Evolutionary conservation across 2,113 vertebrate species (phyloP).

Genomic region (Nycticorax nycticorax): DNA sequence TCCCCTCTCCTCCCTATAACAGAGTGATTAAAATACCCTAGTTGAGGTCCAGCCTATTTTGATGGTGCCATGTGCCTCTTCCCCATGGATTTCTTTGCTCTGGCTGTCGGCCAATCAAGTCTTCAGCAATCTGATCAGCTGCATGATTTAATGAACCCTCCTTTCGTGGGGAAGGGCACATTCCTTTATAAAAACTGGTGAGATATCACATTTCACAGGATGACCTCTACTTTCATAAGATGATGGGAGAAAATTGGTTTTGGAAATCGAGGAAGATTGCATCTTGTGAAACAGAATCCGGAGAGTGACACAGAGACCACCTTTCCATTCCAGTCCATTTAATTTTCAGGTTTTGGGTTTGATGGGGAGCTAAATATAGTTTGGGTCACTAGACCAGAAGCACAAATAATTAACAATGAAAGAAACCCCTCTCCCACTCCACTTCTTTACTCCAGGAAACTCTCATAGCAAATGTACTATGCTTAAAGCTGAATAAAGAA

Average conservation of each 20-base stretch:
- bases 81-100: conserved; percentile 49
- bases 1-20: neutral
- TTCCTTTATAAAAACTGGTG: conserved; percentile 61
- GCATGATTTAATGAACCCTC: conserved; percentile 68
- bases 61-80: conserved; percentile 21
- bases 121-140: conserved; percentile 64
- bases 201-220: conserved; percentile 65
- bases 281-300: conserved; percentile 63
- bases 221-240: conserved; percentile 74
- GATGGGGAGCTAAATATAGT: conserved; percentile 54
- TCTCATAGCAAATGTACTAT: neutral
- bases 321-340: conserved; percentile 67
- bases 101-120: conserved; percentile 48
- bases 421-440: neutral
- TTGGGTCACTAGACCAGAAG: conserved; percentile 9
- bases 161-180: conserved; percentile 57
- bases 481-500: neutral
- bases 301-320: conserved; percentile 55
- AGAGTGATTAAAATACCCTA: conserved; percentile 16
- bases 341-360: conserved; percentile 43
- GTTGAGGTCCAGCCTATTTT: neutral
- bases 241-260: conserved; percentile 77
- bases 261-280: conserved; percentile 72
- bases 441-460: neutral
- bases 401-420: conserved; percentile 48